Evolutionary conservation across 1,140 invertebrate genomes (phyloP), one percentile per base, ranked within the genome.

Genomic region (Drosophila pandora): DNA sequence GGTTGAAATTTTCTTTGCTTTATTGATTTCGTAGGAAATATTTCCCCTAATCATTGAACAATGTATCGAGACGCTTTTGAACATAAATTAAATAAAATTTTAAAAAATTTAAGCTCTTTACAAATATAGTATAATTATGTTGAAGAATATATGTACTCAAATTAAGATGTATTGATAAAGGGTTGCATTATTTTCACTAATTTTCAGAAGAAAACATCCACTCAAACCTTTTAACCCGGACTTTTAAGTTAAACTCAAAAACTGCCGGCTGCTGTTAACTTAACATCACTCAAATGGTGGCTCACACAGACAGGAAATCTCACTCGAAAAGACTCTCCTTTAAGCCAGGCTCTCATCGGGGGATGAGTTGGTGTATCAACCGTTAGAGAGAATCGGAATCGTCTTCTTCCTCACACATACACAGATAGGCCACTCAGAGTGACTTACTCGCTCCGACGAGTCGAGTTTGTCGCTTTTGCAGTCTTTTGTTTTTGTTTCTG

Each of bases 281-380:
- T 83, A 83, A 88, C 74, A 79, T 60, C 76, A 76, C 83, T 88
- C 83, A 79, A 79, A 17, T n/a, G 5, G 7, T n/a, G 48, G 10
- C 45, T 49, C 43, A 56, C 52, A 45, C 61, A 45, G 30, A 67
- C 17, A 43, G 22, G 17, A 34, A 25, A 13, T 47, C 28, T n/a
- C 13, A 50, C 56, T 75, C 62, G 12, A 57, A 39, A 3, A 13
- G 21, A 4, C 49, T 55, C 54, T 67, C 43, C 8, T 47, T 22
- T 21, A 22, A 22, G 43, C 21, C 21, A 8, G 21, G 39, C 28
- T 23, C 25, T 47, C 43, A 17, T 22, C 48, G 13, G 43, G 48
- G 63, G 52, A 56, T 68, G 63, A 69, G 65, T 56, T 49, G 28
- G 39, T 62, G 55, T 82, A 82, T 70, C 83, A 83, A 73, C 83